Evolutionary conservation across 2,888 invertebrate genomes (phyloP), one percentile per base, ranked within the genome.

Genomic region (Dione vanillae): DNA sequence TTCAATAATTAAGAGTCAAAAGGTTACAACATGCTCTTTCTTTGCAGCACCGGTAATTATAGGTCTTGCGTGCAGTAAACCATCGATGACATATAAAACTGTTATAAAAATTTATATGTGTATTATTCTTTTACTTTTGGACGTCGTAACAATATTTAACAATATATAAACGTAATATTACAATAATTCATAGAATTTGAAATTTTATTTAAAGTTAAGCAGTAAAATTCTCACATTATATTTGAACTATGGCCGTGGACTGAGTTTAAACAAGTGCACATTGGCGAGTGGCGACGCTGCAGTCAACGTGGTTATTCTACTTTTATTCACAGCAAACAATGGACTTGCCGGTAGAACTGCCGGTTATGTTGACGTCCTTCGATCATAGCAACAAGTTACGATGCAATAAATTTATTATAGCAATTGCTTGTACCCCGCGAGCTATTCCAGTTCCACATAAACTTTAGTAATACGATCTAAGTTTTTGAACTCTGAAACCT

Each of bases 301-400:
- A 59, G 79, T 79, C 80, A 78, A 47, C 68, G 52, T 71, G 80
- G 80, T 84, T 84, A 87, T 87, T 85, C 85, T 79, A 83, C 83
- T 85, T 88, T 86, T 89, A 91, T 89, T 86, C 83, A 84, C 87
- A 87, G 87, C 82, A 86, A 93, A 92, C 92, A 92, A 93, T 92
- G 86, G 91, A 80, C 79, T 78, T 82, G 85, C 78, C 79, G 78
- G 85, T 83, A 85, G 83, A 83, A 83, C 79, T 80, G 84, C 83
- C 82, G 83, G 85, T 84, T 86, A 83, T 82, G 85, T 86, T 82
- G 82, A 85, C 84, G 82, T 81, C 87, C 81, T 84, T 85, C 89
- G 85, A 90, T 91, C 88, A 86, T 84, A 84, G 86, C 83, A 85
- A 85, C 87, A 84, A 91, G 91, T 92, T 90, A 91, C 85, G 91